phyloP scores from a whole-genome alignment of 2,888 invertebrate genomes.

The Idaea biselata region DNA sequence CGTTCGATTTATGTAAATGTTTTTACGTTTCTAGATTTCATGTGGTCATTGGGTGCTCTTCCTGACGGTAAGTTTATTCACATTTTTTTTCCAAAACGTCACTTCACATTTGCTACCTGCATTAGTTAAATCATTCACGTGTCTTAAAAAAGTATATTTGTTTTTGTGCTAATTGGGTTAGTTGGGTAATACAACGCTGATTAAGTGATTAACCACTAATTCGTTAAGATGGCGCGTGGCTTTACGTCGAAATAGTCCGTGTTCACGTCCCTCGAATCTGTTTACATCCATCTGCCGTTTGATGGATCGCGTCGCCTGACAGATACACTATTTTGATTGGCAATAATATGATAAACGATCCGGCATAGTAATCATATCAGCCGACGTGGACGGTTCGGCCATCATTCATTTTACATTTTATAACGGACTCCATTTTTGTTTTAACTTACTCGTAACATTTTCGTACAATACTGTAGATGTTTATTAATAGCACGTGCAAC shows the following conservation, averaged over 20 bases:
- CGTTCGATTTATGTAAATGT: slow-evolving; percentile 80
- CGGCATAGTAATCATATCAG: slow-evolving; percentile 70
- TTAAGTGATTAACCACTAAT: slow-evolving; percentile 50
- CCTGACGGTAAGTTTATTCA: slow-evolving; percentile 93
- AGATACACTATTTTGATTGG: slow-evolving; percentile 81
- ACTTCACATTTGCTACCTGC: slow-evolving; percentile 53
- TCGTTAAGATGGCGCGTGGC: slow-evolving; percentile 45
- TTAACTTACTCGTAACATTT: slow-evolving; percentile 43
- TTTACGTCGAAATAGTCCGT: slow-evolving; percentile 41
- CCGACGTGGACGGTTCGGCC: slow-evolving; percentile 61
- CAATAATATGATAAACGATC: slow-evolving; percentile 78
- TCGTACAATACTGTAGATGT: slow-evolving; percentile 34
- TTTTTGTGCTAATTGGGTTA: slow-evolving; percentile 46
- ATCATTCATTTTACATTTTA: slow-evolving; percentile 69
- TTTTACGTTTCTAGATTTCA: slow-evolving; percentile 94
- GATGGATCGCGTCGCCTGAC: slow-evolving; percentile 75
- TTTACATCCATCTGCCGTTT: slow-evolving; percentile 47
- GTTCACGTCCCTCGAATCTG: slow-evolving; percentile 18
- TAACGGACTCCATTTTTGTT: slow-evolving; percentile 49
- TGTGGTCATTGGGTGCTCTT: slow-evolving; percentile 99
- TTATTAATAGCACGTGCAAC: slow-evolving; percentile 28
- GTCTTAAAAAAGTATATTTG: slow-evolving; percentile 27
- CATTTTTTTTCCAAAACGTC: slow-evolving; percentile 62
- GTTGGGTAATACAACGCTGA: slow-evolving; percentile 17
- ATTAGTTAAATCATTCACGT: slow-evolving; percentile 52